A percentile compares a stretch with the other conserved stretches of the same genome.
These are phyloP conservation scores for Lutjanus argentimaculatus DNA, from an alignment of 2,797 vertebrate genomes.

Conservation along the genomic window DNA sequence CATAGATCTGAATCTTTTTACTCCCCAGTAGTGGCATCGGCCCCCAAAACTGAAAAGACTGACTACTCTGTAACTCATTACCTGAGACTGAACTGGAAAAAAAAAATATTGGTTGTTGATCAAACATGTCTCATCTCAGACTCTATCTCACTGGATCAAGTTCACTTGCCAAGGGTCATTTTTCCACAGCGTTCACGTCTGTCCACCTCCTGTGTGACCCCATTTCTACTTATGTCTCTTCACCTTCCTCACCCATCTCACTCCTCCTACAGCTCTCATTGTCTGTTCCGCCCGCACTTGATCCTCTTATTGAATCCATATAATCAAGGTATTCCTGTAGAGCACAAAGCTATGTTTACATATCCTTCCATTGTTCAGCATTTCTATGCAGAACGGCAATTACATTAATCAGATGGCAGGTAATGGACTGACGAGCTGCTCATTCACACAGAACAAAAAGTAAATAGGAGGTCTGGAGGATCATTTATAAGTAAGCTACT, in stretches of 20 bases:
- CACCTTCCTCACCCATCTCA: conserved; percentile 1
- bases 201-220: conserved; percentile 39
- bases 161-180: conserved; percentile 27
- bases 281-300: background rate
- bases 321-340: background rate
- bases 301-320: conserved; percentile 16
- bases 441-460: conserved; percentile 23
- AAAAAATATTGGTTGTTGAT: conserved; percentile 15
- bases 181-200: conserved; percentile 27
- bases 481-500: conserved; percentile 23
- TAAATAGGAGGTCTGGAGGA: conserved; percentile 28
- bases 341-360: conserved; percentile 33
- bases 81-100: background rate
- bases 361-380: conserved; percentile 7
- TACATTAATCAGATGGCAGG: conserved; percentile 31
- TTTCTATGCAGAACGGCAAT: conserved; percentile 24
- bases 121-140: conserved; percentile 25
- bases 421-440: conserved; percentile 10
- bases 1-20: too few relatives aligned
- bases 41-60: too few relatives aligned
- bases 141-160: conserved; percentile 12
- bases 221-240: conserved; percentile 24
- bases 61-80: background rate
- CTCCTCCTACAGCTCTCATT: conserved; percentile 11
- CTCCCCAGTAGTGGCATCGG: too few relatives aligned